A percentile compares a stretch with the other conserved stretches of the same genome.
Evolutionary conservation across 2,888 invertebrate species (phyloP).

Genomic region (Lordiphosa andalusiaca): DNA sequence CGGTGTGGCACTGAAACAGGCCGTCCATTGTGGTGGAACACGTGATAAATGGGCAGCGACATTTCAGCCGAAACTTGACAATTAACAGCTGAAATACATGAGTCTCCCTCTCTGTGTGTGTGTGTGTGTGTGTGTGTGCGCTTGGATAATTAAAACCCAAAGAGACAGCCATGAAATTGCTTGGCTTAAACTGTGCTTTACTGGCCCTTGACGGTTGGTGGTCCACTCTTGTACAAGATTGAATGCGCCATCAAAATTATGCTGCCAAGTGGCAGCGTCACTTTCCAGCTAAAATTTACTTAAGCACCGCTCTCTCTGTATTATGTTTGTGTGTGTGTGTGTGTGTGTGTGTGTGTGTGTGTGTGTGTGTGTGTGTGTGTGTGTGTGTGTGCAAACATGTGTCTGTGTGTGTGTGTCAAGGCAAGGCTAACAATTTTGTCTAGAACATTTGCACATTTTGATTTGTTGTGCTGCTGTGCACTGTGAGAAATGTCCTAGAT

Average conservation of each 20-base stretch:
- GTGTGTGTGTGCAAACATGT: conserved; percentile 14
- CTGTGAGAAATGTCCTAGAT: conserved; percentile 21
- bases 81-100: conserved; percentile 58
- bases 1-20: conserved; percentile 35
- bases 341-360: conserved; percentile 29
- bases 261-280: conserved; percentile 52
- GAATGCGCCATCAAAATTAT: conserved; percentile 65
- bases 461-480: conserved; percentile 57
- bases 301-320: conserved; percentile 17
- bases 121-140: conserved; percentile 17
- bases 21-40: conserved; percentile 45
- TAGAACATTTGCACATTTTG: conserved; percentile 70
- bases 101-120: conserved; percentile 20
- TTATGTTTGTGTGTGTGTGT: conserved; percentile 6
- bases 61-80: conserved; percentile 71
- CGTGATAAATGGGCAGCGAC: conserved; percentile 72
- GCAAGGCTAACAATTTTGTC: conserved; percentile 55
- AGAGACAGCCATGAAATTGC: conserved; percentile 62
- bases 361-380: conserved; percentile 44
- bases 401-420: conserved; percentile 60
- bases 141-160: conserved; percentile 61
- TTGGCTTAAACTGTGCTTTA: conserved; percentile 54
- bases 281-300: conserved; percentile 34
- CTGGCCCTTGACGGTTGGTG: conserved; percentile 48
- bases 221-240: conserved; percentile 63